Conservation (phyloP, 1,140 invertebrate species). For the Magallana ariakensis region DNA sequence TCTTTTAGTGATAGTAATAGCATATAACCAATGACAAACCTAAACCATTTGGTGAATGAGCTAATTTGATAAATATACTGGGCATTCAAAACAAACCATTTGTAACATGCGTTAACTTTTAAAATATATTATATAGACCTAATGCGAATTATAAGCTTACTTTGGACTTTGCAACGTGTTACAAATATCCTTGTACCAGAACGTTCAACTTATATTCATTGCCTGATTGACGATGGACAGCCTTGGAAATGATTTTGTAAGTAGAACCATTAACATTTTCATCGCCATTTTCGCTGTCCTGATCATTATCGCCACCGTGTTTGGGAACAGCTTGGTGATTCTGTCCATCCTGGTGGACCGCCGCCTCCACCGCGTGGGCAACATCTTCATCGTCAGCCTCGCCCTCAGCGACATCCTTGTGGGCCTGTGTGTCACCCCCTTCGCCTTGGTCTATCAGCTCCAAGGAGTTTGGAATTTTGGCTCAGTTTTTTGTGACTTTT, state of each 20-base stretch:
- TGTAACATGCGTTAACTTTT: too few species aligned
- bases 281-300: slow-evolving; percentile 56
- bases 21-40: too few species aligned
- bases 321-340: slow-evolving; percentile 91
- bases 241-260: not conserved
- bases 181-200: too few species aligned
- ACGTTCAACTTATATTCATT: too few species aligned
- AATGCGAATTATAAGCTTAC: too few species aligned
- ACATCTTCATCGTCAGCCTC: slow-evolving; percentile 95
- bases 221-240: not conserved
- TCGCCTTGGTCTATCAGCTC: slow-evolving; percentile 68
- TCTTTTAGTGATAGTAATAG: too few species aligned
- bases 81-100: too few species aligned
- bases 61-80: too few species aligned
- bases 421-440: slow-evolving; percentile 80
- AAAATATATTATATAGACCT: too few species aligned
- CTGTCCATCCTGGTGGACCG: slow-evolving; percentile 92
- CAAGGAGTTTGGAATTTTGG: slow-evolving; percentile 78
- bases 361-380: slow-evolving; percentile 92
- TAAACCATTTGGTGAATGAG: too few species aligned
- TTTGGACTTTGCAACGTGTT: too few species aligned
- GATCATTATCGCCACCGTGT: slow-evolving; percentile 57
- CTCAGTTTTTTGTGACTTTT: slow-evolving; percentile 79
- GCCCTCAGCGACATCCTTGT: slow-evolving; percentile 95
- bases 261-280: slow-evolving; percentile 38